Conservation (phyloP, 2,797 vertebrate species). For the Toxotes lorentzi region DNA sequence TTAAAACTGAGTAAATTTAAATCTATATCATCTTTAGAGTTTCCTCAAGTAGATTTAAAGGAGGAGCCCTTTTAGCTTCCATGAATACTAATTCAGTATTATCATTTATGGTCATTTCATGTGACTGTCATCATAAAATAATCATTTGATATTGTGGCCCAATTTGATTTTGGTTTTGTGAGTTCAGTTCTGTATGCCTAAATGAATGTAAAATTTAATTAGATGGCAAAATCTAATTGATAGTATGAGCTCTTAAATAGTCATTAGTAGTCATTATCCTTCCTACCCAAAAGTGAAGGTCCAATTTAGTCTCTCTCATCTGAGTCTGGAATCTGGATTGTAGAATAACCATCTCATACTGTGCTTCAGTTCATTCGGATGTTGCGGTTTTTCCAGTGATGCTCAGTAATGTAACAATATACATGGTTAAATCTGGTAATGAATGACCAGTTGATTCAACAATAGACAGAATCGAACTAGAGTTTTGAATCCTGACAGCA, state of each 20-base stretch:
- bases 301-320: background rate
- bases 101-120: background rate
- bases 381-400: background rate
- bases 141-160: background rate
- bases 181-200: background rate
- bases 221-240: no score
- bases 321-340: background rate
- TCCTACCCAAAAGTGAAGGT: background rate
- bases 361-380: background rate
- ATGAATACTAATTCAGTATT: background rate
- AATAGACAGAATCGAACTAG: background rate
- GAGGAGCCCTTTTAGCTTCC: background rate
- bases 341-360: background rate
- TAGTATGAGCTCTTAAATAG: no score
- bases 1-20: background rate
- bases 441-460: background rate
- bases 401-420: background rate
- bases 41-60: background rate
- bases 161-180: no score
- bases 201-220: background rate
- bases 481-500: conserved; percentile 23
- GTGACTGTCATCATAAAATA: background rate
- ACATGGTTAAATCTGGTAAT: background rate
- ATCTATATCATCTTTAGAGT: background rate
- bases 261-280: no score